phyloP scores from a whole-genome alignment of 2,113 vertebrate genomes.

The Fulica atra region DNA sequence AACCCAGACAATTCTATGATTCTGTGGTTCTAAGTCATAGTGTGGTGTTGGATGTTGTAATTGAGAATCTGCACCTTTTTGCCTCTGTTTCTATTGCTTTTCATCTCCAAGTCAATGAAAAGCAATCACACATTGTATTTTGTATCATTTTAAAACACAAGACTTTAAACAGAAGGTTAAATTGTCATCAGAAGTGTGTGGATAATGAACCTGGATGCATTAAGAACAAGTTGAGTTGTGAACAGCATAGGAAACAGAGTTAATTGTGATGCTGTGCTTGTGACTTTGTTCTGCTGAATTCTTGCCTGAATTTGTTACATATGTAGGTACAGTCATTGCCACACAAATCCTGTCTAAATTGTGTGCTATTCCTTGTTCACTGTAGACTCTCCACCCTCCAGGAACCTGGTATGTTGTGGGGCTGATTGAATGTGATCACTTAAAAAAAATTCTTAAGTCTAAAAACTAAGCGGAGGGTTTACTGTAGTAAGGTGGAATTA shows the following conservation, averaged over 20 bases:
- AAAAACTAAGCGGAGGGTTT: background rate
- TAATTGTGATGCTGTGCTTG: background rate
- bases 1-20: too few species aligned
- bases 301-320: background rate
- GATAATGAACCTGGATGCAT: background rate
- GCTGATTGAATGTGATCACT: background rate
- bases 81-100: background rate
- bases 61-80: background rate
- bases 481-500: background rate
- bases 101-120: background rate
- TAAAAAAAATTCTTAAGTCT: background rate
- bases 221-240: background rate
- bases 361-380: background rate
- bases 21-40: too few species aligned
- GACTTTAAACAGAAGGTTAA: background rate
- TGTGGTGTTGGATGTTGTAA: fast-evolving
- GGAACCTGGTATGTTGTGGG: background rate
- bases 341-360: background rate
- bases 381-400: background rate
- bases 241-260: background rate
- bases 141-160: background rate
- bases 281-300: background rate
- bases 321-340: background rate
- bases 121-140: background rate
- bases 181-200: background rate